Evolutionary conservation across 2,888 invertebrate genomes (phyloP).

Genomic region (Scaptomyza cyrtandrae): DNA sequence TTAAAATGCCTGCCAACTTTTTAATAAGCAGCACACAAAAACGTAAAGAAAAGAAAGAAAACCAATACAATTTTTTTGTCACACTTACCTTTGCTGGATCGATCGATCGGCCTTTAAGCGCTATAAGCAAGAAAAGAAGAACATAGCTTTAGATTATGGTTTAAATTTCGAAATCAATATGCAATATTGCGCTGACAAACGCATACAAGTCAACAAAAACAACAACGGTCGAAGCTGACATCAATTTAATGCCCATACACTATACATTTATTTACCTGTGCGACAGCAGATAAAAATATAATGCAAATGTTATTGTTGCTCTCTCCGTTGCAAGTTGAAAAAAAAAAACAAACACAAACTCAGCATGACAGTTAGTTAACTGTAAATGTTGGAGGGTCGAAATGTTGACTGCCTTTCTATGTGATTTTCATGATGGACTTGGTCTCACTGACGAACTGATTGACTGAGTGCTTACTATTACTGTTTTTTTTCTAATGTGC

Average conservation of each 20-base stretch:
- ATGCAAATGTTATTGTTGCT: conserved; percentile 54
- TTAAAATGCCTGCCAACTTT: conserved; percentile 49
- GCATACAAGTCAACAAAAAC: conserved; percentile 56
- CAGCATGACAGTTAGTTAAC: conserved; percentile 35
- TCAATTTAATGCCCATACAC: conserved; percentile 67
- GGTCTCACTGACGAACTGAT: no score
- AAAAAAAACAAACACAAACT: conserved; percentile 31
- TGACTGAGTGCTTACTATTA: not conserved
- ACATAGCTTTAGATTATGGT: conserved; percentile 49
- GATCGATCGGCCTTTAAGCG: conserved; percentile 46
- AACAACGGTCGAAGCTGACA: conserved; percentile 31
- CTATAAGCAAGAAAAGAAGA: conserved; percentile 8
- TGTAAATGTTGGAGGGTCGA: not conserved
- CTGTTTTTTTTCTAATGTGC: conserved; percentile 36
- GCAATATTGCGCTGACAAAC: conserved; percentile 52
- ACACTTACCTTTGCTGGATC: conserved; percentile 57
- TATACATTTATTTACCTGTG: conserved; percentile 33
- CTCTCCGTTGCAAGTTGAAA: conserved; percentile 33
- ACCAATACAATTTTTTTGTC: conserved; percentile 17
- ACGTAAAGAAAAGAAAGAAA: no score
- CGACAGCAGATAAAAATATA: conserved; percentile 63
- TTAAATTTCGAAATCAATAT: conserved; percentile 64
- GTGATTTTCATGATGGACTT: conserved; percentile 44
- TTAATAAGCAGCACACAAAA: conserved; percentile 62
- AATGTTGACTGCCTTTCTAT: conserved; percentile 32